These are phyloP conservation scores for Dryoscopus gambensis DNA, from an alignment of 2,113 vertebrate genomes.

Conservation along the genomic window DNA sequence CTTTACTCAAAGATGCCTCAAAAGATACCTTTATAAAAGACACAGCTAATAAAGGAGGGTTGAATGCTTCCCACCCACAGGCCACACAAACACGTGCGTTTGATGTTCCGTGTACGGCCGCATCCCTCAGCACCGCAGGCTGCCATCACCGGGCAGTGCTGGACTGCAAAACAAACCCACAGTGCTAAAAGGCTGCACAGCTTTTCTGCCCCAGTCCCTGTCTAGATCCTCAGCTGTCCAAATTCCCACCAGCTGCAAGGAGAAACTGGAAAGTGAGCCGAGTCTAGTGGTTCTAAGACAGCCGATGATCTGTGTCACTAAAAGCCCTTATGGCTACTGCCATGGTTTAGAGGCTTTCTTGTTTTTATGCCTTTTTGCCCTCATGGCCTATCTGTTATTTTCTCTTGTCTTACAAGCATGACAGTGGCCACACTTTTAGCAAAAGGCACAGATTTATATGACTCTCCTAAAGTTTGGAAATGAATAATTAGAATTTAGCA, in stretches of 20 bases:
- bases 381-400: background rate
- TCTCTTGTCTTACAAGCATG: background rate
- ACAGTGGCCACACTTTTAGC: background rate
- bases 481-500: background rate
- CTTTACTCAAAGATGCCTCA: background rate
- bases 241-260: background rate
- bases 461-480: background rate
- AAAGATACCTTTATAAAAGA: background rate
- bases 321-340: background rate
- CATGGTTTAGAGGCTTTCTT: background rate
- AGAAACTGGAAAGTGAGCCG: background rate
- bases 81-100: rapidly evolving
- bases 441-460: background rate
- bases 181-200: background rate
- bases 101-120: background rate
- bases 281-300: background rate
- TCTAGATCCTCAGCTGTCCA: background rate
- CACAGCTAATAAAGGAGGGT: background rate
- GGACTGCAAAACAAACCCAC: background rate
- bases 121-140: background rate
- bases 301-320: background rate
- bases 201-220: background rate
- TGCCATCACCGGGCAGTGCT: background rate
- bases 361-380: background rate
- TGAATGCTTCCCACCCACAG: background rate